Evolutionary conservation across 2,113 vertebrate species (phyloP).

Genomic region (Otus sunia): DNA sequence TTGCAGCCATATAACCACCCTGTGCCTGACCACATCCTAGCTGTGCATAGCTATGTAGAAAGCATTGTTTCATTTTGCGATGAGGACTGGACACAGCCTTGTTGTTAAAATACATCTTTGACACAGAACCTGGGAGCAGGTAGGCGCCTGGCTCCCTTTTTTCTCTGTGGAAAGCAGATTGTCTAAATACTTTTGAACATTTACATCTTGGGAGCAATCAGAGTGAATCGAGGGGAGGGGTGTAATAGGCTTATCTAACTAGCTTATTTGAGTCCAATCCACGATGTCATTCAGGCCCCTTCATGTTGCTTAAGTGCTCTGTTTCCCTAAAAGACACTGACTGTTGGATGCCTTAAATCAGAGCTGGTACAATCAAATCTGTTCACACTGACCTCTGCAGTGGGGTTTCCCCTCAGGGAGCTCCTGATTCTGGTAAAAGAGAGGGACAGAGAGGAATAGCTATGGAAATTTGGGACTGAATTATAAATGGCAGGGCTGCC

Average conservation of each 20-base stretch:
- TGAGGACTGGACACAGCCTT: background rate
- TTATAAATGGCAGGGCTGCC: background rate
- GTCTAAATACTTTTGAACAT: background rate
- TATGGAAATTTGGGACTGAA: constrained; percentile 10
- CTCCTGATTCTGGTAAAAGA: background rate
- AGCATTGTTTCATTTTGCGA: background rate
- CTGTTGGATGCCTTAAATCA: background rate
- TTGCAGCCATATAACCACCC: background rate
- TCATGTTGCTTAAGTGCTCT: background rate
- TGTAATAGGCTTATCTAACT: background rate
- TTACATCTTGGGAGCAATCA: background rate
- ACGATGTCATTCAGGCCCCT: background rate
- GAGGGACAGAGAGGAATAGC: background rate
- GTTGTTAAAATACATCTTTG: background rate
- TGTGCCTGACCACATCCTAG: background rate
- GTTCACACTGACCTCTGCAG: background rate
- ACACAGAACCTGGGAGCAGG: background rate
- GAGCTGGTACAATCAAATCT: background rate
- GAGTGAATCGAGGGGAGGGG: background rate
- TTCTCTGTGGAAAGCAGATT: background rate
- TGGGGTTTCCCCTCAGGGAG: background rate
- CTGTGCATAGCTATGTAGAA: background rate
- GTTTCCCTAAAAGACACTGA: background rate
- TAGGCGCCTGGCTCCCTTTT: background rate
- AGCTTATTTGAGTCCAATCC: background rate